Percentiles rank a stretch among this genome's conserved stretches.
Evolutionary conservation across 2,797 vertebrate species (phyloP).

Genomic region (Merluccius polli): DNA sequence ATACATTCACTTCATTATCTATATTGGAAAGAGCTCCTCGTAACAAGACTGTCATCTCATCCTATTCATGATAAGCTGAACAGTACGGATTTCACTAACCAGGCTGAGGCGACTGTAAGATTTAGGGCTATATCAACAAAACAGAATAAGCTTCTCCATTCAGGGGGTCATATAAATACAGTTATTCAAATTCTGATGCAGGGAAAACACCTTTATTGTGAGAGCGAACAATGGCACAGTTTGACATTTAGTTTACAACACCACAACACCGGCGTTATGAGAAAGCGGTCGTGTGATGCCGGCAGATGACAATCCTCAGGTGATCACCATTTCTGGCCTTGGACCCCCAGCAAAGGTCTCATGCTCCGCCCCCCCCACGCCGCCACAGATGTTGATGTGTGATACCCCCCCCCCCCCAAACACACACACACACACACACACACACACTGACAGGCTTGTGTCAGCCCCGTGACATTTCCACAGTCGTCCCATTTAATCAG

Average conservation of each 20-base stretch:
- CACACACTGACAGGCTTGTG: constrained; percentile 51
- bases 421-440: neutral
- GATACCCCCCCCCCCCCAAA: constrained; percentile 31
- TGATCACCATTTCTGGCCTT: neutral
- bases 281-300: neutral
- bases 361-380: no score
- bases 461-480: constrained; percentile 70
- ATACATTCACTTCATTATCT: neutral
- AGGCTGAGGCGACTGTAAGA: no score
- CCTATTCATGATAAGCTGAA: no score
- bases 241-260: neutral
- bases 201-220: neutral
- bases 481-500: constrained; percentile 71
- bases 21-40: neutral
- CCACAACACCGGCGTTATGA: neutral
- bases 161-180: neutral
- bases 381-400: constrained; percentile 53
- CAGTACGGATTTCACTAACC: no score
- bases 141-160: neutral
- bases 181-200: neutral
- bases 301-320: neutral
- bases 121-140: no score
- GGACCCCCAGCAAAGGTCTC: neutral
- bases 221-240: neutral
- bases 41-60: neutral